These are phyloP conservation scores for Trialeurodes vaporariorum DNA, from an alignment of 1,140 invertebrate genomes.

Conservation along the genomic window DNA sequence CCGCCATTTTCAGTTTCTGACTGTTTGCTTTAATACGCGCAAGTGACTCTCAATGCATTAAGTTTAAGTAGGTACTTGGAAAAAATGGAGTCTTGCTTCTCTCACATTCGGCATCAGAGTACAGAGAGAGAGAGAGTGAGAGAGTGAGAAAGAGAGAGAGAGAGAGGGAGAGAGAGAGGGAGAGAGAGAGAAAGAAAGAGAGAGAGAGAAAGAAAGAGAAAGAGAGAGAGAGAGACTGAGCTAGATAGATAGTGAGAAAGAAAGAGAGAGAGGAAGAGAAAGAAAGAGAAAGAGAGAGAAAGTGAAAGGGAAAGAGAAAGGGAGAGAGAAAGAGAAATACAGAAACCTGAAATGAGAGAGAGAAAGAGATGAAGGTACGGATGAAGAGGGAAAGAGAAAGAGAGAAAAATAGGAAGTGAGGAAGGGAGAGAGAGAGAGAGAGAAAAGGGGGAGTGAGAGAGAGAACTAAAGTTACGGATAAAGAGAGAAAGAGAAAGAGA, in stretches of 20 bases:
- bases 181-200: slow-evolving; percentile 6
- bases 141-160: background rate
- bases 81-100: background rate
- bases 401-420: background rate
- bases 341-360: background rate
- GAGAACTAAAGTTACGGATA: background rate
- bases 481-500: background rate
- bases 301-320: background rate
- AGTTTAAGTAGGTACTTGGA: background rate
- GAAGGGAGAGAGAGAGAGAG: background rate
- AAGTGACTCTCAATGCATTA: too few relatives aligned
- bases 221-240: background rate
- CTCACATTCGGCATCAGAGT: background rate
- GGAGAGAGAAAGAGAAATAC: background rate
- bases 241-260: background rate
- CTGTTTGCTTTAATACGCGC: too few relatives aligned
- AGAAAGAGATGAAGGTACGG: background rate
- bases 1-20: too few relatives aligned
- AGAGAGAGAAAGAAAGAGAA: slow-evolving; percentile 1
- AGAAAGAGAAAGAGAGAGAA: slow-evolving; percentile 1
- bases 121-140: background rate
- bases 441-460: background rate
- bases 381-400: background rate
- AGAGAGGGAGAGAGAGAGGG: slow-evolving; percentile 6
- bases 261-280: slow-evolving; percentile 8